Conservation (phyloP, 1,140 invertebrate genomes). For the Drosophila parvula region DNA sequence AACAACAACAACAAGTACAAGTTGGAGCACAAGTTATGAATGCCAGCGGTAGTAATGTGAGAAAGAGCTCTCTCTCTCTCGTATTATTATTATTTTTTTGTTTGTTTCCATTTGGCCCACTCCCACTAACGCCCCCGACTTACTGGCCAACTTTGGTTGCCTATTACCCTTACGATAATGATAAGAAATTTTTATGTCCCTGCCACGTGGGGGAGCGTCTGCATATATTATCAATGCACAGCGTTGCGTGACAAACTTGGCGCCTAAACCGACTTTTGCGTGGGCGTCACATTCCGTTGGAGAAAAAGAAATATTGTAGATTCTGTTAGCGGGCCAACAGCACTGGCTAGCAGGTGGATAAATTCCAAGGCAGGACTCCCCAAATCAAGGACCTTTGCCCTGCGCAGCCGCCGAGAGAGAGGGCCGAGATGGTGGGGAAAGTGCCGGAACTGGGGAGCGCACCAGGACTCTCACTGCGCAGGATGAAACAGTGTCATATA, state of each 20-base stretch:
- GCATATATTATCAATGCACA: conserved; percentile 68
- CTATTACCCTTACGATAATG: conserved; percentile 83
- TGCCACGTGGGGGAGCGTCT: conserved; percentile 42
- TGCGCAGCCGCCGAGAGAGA: conserved; percentile 65
- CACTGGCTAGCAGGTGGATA: not conserved
- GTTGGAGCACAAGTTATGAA: conserved; percentile 28
- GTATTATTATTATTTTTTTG: not conserved
- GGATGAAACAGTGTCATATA: not conserved
- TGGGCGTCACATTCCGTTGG: conserved; percentile 70
- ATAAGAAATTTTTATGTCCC: conserved; percentile 81
- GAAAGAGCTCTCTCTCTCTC: conserved; percentile 23
- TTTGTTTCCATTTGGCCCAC: conserved; percentile 2
- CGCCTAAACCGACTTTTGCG: conserved; percentile 57
- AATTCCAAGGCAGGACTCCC: conserved; percentile 7
- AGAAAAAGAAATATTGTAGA: conserved; percentile 84
- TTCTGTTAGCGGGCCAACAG: conserved; percentile 76
- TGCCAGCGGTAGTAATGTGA: conserved; percentile 31
- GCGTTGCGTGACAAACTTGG: conserved; percentile 49
- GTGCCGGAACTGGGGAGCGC: not conserved
- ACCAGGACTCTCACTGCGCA: conserved; percentile 7
- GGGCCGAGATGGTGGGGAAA: conserved; percentile 12
- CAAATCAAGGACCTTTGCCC: conserved; percentile 7
- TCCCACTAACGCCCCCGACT: conserved; percentile 61
- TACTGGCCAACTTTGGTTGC: conserved; percentile 78
- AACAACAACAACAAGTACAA: not conserved